Percentiles rank a stretch among this genome's conserved stretches.
Evolutionary conservation across 2,888 invertebrate genomes (phyloP).

Genomic region (Linyphia triangularis): DNA sequence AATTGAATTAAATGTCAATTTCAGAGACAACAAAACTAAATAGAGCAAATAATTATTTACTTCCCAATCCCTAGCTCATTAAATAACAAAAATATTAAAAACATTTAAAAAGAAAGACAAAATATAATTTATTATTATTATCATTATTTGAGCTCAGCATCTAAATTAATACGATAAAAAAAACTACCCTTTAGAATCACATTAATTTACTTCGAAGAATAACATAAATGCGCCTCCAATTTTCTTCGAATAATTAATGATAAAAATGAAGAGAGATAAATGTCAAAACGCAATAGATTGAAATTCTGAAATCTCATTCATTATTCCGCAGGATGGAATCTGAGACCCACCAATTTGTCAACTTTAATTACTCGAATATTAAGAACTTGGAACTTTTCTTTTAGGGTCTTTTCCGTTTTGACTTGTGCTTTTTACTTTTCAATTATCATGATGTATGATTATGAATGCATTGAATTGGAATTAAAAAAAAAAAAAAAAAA

Average conservation of each 20-base stretch:
- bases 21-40: too few species aligned
- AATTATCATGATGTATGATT: background rate
- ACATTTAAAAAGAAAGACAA: too few species aligned
- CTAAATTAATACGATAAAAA: too few species aligned
- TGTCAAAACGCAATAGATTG: constrained; percentile 1
- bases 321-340: constrained; percentile 27
- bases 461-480: background rate
- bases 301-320: constrained; percentile 19
- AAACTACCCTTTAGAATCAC: background rate
- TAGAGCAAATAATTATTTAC: too few species aligned
- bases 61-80: too few species aligned
- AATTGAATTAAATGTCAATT: too few species aligned
- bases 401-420: background rate
- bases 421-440: background rate
- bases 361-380: constrained; percentile 14
- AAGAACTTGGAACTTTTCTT: background rate
- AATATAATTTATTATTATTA: too few species aligned
- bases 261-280: constrained; percentile 22
- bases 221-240: background rate
- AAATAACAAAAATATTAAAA: too few species aligned
- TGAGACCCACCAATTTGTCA: constrained; percentile 38
- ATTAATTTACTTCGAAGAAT: constrained; percentile 12
- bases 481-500: too few species aligned
- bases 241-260: constrained; percentile 1
- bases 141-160: too few species aligned